Conservation (phyloP, 2,888 invertebrate genomes). For the Branchinecta sandiegonensis region DNA sequence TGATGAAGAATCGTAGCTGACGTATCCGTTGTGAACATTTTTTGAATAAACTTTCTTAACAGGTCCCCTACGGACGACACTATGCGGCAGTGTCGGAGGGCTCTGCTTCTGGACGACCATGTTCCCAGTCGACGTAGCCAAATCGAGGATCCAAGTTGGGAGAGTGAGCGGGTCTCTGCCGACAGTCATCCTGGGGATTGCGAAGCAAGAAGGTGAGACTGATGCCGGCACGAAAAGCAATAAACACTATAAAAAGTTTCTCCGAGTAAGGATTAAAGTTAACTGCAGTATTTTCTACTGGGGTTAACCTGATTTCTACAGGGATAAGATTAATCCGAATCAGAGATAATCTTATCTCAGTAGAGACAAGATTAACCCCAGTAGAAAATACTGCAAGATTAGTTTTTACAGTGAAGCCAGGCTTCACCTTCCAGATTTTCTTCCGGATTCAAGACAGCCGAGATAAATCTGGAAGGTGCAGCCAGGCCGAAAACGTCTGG, state of each 20-base stretch:
- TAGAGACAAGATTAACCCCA: too few relatives aligned
- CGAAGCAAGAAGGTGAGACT: constrained; percentile 18
- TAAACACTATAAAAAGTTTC: too few relatives aligned
- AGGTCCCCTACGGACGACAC: constrained; percentile 33
- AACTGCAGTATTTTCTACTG: too few relatives aligned
- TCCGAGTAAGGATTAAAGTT: too few relatives aligned
- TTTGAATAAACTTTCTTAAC: neutral
- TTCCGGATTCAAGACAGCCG: too few relatives aligned
- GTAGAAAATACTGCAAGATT: too few relatives aligned
- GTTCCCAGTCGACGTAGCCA: constrained; percentile 43
- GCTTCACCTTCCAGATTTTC: neutral
- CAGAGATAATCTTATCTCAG: too few relatives aligned
- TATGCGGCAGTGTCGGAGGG: constrained; percentile 42
- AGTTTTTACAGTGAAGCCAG: neutral
- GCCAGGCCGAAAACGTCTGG: neutral
- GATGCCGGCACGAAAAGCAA: neutral
- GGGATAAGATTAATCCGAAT: too few relatives aligned
- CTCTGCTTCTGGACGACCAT: constrained; percentile 41
- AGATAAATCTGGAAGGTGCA: too few relatives aligned
- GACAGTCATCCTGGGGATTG: constrained; percentile 17
- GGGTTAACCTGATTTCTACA: too few relatives aligned
- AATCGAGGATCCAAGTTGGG: constrained; percentile 40
- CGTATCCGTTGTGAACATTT: too few relatives aligned
- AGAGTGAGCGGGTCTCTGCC: constrained; percentile 12
- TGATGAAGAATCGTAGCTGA: too few relatives aligned